A percentile compares a stretch with the other conserved stretches of the same genome.
These are phyloP conservation scores for Cataglyphis rosenhaueri DNA, from an alignment of 2,888 invertebrate species.

Conservation along the genomic window DNA sequence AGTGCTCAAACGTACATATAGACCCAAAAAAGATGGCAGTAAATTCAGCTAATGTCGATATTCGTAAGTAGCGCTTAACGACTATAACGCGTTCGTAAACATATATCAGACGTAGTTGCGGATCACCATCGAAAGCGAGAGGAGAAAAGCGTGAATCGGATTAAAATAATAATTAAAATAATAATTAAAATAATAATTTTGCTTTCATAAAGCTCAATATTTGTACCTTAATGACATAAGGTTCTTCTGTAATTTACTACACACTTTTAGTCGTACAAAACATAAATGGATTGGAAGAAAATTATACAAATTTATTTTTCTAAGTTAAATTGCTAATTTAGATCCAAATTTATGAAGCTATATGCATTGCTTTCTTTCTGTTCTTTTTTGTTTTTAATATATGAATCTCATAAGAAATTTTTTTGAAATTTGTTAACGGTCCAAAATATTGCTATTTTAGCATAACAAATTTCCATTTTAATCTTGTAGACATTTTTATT, in stretches of 20 bases:
- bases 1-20: conserved; percentile 81
- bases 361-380: neutral
- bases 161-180: neutral
- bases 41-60: conserved; percentile 78
- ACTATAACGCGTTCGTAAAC: conserved; percentile 59
- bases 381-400: neutral
- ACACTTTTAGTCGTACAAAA: neutral
- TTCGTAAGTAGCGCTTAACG: conserved; percentile 66
- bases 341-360: neutral
- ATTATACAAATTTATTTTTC: neutral
- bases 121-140: conserved; percentile 51
- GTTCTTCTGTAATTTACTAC: neutral
- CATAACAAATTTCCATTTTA: neutral
- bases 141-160: conserved; percentile 49
- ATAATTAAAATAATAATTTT: neutral
- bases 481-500: neutral
- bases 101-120: conserved; percentile 55
- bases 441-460: neutral
- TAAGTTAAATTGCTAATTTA: neutral
- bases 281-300: neutral
- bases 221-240: neutral
- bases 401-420: neutral
- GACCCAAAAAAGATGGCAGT: conserved; percentile 82
- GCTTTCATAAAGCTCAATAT: neutral
- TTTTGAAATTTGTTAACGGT: neutral